Percentiles rank a stretch among this genome's conserved stretches.
phyloP scores from a whole-genome alignment of 2,797 vertebrate species.

The Danionella dracula region DNA sequence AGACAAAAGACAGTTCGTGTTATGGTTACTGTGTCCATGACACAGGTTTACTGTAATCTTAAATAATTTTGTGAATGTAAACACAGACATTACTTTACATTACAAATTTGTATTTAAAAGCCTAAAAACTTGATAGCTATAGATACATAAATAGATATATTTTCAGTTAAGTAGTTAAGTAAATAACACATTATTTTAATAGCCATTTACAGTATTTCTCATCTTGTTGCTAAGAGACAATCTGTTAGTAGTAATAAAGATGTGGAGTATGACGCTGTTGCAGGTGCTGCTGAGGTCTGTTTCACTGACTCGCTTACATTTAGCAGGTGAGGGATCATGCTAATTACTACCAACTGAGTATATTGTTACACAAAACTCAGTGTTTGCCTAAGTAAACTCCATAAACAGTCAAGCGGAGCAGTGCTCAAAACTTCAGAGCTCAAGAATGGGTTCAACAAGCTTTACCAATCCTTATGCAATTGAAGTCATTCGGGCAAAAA shows the following conservation, averaged over 20 bases:
- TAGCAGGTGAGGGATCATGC: too few relatives aligned
- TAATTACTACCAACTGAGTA: too few relatives aligned
- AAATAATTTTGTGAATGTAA: background rate
- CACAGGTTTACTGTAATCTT: conserved; percentile 41
- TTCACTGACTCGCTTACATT: background rate
- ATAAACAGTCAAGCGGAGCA: too few relatives aligned
- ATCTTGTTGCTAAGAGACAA: conserved; percentile 54
- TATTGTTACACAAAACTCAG: too few relatives aligned
- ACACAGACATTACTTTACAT: background rate
- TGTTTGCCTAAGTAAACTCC: too few relatives aligned
- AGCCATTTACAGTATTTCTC: too few relatives aligned
- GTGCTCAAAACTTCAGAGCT: background rate
- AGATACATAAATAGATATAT: too few relatives aligned
- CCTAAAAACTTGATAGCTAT: too few relatives aligned
- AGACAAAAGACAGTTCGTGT: conserved; percentile 38
- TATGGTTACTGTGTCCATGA: conserved; percentile 60
- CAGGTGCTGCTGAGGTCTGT: background rate
- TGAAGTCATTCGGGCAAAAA: conserved; percentile 69
- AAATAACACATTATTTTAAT: too few relatives aligned
- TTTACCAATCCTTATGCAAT: conserved; percentile 69
- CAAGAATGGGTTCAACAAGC: conserved; percentile 39
- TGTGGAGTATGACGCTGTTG: background rate
- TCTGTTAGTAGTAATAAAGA: conserved; percentile 41
- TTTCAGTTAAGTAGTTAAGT: too few relatives aligned
- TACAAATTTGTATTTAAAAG: too few relatives aligned